Percentiles rank a stretch among this genome's conserved stretches.
Evolutionary conservation across 2,888 invertebrate genomes (phyloP).

Genomic region (Macroteleia sp.): DNA sequence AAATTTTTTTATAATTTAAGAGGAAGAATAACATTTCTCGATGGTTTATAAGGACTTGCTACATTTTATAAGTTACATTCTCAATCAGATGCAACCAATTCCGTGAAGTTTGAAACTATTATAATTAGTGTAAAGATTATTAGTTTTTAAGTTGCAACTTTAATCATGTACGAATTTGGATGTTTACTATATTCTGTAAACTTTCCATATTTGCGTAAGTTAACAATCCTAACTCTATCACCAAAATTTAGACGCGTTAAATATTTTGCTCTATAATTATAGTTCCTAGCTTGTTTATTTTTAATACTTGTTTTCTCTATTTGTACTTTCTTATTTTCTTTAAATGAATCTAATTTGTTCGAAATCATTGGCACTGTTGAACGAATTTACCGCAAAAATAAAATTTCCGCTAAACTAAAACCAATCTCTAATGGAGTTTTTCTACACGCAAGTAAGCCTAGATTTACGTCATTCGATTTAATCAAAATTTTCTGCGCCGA

Average conservation of each 20-base stretch:
- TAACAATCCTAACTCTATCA: constrained; percentile 67
- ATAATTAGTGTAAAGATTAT: too few species aligned
- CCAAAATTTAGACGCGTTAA: constrained; percentile 45
- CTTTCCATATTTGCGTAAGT: constrained; percentile 29
- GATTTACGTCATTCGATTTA: constrained; percentile 10
- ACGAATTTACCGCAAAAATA: constrained; percentile 13
- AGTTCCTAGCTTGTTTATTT: constrained; percentile 48
- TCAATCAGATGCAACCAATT: constrained; percentile 17
- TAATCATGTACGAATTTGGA: constrained; percentile 9
- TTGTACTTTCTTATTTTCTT: constrained; percentile 8
- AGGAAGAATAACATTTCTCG: too few species aligned
- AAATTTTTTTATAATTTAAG: too few species aligned
- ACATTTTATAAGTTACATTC: constrained; percentile 2
- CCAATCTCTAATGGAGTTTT: constrained; percentile 23
- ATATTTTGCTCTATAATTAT: constrained; percentile 46
- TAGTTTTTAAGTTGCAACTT: neutral
- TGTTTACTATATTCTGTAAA: neutral
- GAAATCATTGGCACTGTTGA: constrained; percentile 2
- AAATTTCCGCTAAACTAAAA: constrained; percentile 15
- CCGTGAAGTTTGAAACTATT: too few species aligned
- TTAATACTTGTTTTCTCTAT: constrained; percentile 40
- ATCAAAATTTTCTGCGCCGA: neutral
- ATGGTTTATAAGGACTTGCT: too few species aligned
- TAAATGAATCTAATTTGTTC: constrained; percentile 14
- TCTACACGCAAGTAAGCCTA: constrained; percentile 16